Evolutionary conservation across 2,797 vertebrate species (phyloP).

Genomic region (Poeciliopsis presidionis): DNA sequence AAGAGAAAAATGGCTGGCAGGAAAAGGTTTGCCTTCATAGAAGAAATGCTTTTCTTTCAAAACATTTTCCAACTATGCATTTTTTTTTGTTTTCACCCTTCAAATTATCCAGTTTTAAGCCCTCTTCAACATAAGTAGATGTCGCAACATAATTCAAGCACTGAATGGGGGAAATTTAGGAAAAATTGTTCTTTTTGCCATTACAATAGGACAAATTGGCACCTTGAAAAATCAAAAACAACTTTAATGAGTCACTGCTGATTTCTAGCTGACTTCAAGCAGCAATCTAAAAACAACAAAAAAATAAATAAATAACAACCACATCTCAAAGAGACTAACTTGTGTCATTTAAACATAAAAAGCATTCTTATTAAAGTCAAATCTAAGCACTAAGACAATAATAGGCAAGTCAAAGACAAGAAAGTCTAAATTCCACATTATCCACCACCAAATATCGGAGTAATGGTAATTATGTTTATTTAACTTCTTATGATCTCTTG

Average conservation of each 20-base stretch:
- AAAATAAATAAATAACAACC: background rate
- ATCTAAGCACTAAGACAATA: background rate
- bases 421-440: background rate
- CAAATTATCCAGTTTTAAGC: background rate
- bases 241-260: background rate
- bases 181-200: background rate
- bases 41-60: conserved; percentile 13
- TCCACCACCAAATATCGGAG: background rate
- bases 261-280: conserved; percentile 2
- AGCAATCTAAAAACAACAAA: background rate
- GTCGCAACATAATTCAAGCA: background rate
- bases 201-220: background rate
- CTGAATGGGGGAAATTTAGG: background rate
- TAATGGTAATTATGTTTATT: background rate
- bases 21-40: conserved; percentile 20
- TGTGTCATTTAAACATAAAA: background rate
- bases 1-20: conserved; percentile 9
- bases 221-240: background rate
- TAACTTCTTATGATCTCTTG: no score
- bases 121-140: conserved; percentile 3
- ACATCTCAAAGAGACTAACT: background rate
- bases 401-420: background rate
- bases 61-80: conserved; percentile 28
- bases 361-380: background rate
- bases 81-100: conserved; percentile 8